phyloP scores from a whole-genome alignment of 2,888 invertebrate species.

The Labia minor region DNA sequence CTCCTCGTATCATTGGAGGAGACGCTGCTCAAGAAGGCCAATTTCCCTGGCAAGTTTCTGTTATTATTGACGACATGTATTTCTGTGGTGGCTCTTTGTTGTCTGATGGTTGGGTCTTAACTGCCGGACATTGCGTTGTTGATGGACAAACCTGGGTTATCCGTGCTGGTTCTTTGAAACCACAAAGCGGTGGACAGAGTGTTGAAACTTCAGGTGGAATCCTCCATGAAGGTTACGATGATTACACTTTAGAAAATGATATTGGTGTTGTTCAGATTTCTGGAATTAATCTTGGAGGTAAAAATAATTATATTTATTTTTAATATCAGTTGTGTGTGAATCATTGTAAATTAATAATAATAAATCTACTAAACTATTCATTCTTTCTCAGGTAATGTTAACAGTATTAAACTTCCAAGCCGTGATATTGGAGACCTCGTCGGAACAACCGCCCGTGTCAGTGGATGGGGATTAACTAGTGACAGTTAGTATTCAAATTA shows the following conservation, averaged over 20 bases:
- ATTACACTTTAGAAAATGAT: not conserved
- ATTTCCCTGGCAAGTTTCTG: not conserved
- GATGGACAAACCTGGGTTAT: not conserved
- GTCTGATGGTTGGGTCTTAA: constrained; percentile 16
- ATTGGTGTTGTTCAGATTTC: not conserved
- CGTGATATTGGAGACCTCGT: not conserved
- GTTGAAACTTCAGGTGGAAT: not conserved
- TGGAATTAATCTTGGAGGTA: no score
- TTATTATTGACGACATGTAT: not conserved
- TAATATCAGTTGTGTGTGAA: no score
- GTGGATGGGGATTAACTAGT: not conserved
- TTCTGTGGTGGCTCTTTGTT: constrained; percentile 19
- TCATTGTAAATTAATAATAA: not conserved
- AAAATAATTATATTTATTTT: no score
- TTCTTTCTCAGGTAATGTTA: not conserved
- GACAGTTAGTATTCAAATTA: not conserved
- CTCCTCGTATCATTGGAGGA: not conserved
- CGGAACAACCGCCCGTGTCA: not conserved
- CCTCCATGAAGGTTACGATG: not conserved
- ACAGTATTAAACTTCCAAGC: not conserved
- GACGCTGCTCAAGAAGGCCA: not conserved
- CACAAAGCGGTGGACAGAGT: not conserved
- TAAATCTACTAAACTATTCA: not conserved
- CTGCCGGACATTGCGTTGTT: constrained; percentile 16
- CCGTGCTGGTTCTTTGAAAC: not conserved